Evolutionary conservation across 1,140 invertebrate species (phyloP), one percentile per base, ranked within the genome.

Genomic region (Diachasmimorpha longicaudata): DNA sequence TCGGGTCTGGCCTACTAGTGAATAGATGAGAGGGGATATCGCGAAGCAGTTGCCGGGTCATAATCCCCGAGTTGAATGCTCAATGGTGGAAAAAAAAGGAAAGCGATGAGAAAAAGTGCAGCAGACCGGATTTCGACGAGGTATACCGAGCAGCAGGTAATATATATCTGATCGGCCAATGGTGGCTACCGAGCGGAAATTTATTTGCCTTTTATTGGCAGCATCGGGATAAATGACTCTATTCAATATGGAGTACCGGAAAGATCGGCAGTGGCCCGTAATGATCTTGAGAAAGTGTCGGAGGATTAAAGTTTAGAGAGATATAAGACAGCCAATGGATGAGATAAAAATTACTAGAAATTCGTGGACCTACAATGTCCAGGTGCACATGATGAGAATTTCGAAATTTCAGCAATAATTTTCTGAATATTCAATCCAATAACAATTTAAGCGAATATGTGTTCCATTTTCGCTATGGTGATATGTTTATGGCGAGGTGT

Each of bases 181-280:
- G 55, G 23, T 66, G 70, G 69, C 73, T 75, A 70, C 58, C 75
- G 58, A 19, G 31, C 36, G 72, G 23, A 72, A 82, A 82, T 83
- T 82, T 82, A 83, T 83, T 81, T 79, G 76, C 71, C 75, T 77
- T 83, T 79, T 82, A 83, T 83, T 79, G 82, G 77, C 81, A 82
- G 78, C 36, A 52, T 25, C 55, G 52, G 75, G 77, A 81, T 83
- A 81, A 82, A 83, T 76, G 80, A 78, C 74, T 79, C 39, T 77
- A 74, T 79, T 63, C 58, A 63, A 25, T 25, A 63, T 25, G 6
- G 58, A 55, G n/a, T 55, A 55, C 48, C 48, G 58, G 23, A 11
- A 8, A 63, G 58, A 63, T 63, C 11, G 1, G 58, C 23, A 63
- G 21, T 25, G 58, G 58, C 23, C 4, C 48, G 48, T 55, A 55